Percentiles rank a stretch among this genome's conserved stretches.
Conservation (phyloP, 2,113 vertebrate species). For the Eleginops maclovinus region DNA sequence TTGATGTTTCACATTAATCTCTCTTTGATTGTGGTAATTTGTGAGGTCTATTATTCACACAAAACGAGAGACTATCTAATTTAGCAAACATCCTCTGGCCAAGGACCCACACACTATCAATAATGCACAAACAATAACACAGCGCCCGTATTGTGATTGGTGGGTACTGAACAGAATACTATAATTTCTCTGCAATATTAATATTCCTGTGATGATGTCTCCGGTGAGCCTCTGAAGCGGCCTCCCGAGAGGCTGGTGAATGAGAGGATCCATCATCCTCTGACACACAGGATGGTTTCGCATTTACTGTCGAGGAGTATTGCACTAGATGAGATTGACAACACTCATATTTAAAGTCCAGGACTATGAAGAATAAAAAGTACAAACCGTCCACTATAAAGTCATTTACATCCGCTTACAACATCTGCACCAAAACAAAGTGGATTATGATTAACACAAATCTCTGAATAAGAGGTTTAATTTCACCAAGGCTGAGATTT, state of each 20-base stretch:
- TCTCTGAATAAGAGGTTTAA: slow-evolving; percentile 10
- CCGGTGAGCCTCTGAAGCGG: slow-evolving; percentile 1
- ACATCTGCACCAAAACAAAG: slow-evolving; percentile 6
- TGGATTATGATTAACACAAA: neutral
- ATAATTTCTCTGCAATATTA: slow-evolving; percentile 11
- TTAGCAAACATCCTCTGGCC: slow-evolving; percentile 42
- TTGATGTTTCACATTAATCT: neutral
- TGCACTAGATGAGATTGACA: neutral
- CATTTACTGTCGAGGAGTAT: neutral
- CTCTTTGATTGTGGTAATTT: neutral
- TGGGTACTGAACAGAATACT: slow-evolving; percentile 1
- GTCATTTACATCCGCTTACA: neutral
- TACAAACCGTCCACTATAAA: neutral
- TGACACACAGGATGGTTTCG: neutral
- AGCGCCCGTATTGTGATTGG: slow-evolving; percentile 27
- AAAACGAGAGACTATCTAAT: slow-evolving; percentile 1
- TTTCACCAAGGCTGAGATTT: slow-evolving; percentile 8
- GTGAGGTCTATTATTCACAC: slow-evolving; percentile 17
- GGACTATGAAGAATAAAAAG: neutral
- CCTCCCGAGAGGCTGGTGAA: neutral
- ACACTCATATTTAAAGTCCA: neutral
- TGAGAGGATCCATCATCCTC: slow-evolving; percentile 29
- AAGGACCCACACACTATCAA: neutral
- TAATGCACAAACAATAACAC: slow-evolving; percentile 28
- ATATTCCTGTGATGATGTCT: slow-evolving; percentile 25